Base-by-base conservation (phyloP, 2,888 invertebrate species). In the Criorhina ranunculi region DNA sequence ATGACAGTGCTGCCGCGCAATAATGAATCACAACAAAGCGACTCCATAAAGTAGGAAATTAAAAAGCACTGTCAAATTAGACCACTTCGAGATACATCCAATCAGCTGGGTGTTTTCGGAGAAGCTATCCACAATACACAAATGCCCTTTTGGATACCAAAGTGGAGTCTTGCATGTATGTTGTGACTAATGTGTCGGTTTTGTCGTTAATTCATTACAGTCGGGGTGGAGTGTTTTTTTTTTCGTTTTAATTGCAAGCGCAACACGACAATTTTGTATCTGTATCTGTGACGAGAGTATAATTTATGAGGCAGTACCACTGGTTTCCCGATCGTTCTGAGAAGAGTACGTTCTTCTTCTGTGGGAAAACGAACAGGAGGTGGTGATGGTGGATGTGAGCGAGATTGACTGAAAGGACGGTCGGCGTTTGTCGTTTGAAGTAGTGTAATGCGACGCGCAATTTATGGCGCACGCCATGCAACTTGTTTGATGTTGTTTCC, bases 171-270 rank as follows among this genome's bases (percentile, higher is more conserved):
- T 24, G 76, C 33, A 60, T 64, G 66, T 66, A 60, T 83, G 69
- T 79, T 83, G 78, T 83, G 79, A 83, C 83, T 83, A 83, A 83
- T 83, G 79, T 73, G 73, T 79, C 73, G 83, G 79, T 83, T 79
- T 24, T 79, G 83, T 83, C 62, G 73, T 83, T 79, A 83, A 83
- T 83, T 79, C 79, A 83, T 79, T 79, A 51, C 62, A 24, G 24
- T 3, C 24, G 4, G 24, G 24, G 24, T 24, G 67, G 15, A 49
- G 46, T 35, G 24, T 57, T 83, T 44, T 59, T 57, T 83, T 44
- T 59, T 69, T 75, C 67, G 70, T 51, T 57, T 69, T 75, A 70
- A 76, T 81, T 69, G 49, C 76, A 81, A 24, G 49, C 37, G 53
- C 66, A 60, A 82, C 82, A 67, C 60, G 78, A 79, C 83, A 72